Conservation (phyloP, 2,888 invertebrate genomes). For the Autographa gamma region DNA sequence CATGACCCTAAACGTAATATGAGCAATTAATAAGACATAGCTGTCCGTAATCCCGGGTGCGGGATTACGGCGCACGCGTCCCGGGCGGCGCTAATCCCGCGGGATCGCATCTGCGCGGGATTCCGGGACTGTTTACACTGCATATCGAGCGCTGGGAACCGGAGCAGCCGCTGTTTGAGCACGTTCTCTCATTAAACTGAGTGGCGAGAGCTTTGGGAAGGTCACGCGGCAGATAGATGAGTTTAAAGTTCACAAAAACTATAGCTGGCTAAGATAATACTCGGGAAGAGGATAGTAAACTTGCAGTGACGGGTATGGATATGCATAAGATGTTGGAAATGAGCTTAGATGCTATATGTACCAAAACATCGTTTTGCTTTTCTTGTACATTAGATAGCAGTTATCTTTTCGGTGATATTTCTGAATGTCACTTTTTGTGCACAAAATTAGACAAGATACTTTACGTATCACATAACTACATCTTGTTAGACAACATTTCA, state of each 20-base stretch:
- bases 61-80: constrained; percentile 61
- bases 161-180: constrained; percentile 46
- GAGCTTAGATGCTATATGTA: too few relatives aligned
- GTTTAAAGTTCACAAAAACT: background rate
- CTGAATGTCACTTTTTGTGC: too few relatives aligned
- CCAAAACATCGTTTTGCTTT: too few relatives aligned
- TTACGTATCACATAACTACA: background rate
- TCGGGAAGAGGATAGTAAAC: too few relatives aligned
- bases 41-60: constrained; percentile 53
- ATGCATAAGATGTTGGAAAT: too few relatives aligned
- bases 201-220: constrained; percentile 33
- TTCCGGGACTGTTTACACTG: constrained; percentile 55
- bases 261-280: too few relatives aligned
- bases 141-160: constrained; percentile 60
- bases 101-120: constrained; percentile 52
- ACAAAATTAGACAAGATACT: background rate
- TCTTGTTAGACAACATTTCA: background rate
- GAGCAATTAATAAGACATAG: constrained; percentile 60
- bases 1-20: constrained; percentile 45
- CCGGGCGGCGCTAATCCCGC: constrained; percentile 54
- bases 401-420: too few relatives aligned
- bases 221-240: constrained; percentile 19
- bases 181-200: constrained; percentile 53
- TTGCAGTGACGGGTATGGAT: too few relatives aligned
- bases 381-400: too few relatives aligned